These are phyloP conservation scores for Sipha maydis DNA, from an alignment of 2,888 invertebrate genomes.

Conservation along the genomic window DNA sequence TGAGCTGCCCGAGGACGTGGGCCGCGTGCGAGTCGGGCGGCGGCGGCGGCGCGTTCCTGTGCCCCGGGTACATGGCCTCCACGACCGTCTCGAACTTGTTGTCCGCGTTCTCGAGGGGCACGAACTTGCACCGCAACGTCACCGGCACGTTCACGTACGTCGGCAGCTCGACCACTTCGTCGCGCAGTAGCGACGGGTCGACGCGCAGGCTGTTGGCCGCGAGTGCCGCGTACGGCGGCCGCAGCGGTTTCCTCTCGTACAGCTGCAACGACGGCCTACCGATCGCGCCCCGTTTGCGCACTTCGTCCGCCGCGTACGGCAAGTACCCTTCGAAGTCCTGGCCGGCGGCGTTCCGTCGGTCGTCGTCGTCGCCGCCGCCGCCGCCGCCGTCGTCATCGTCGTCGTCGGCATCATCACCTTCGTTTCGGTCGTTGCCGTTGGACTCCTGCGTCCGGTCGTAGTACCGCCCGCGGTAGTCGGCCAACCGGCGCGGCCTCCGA, in stretches of 20 bases:
- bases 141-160: conserved; percentile 54
- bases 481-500: too few species aligned
- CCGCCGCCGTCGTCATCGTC: background rate
- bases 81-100: conserved; percentile 52
- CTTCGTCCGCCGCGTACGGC: background rate
- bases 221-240: background rate
- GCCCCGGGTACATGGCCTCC: conserved; percentile 47
- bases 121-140: conserved; percentile 39
- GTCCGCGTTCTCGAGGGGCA: background rate
- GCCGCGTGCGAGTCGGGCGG: conserved; percentile 1
- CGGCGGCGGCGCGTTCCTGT: background rate
- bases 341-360: too few species aligned
- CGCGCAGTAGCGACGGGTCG: conserved; percentile 24
- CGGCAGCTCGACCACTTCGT: conserved; percentile 43
- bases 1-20: conserved; percentile 18
- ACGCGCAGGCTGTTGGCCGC: background rate
- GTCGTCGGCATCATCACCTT: background rate
- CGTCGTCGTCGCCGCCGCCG: background rate
- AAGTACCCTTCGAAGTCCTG: too few species aligned
- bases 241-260: background rate
- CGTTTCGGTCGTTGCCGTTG: too few species aligned
- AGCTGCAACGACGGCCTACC: background rate
- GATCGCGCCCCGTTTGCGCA: conserved; percentile 19
- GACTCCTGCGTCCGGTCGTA: too few species aligned
- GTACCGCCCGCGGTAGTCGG: background rate